Base-by-base conservation (phyloP, 2,888 invertebrate genomes). In the Sarcophaga caerulescens region DNA sequence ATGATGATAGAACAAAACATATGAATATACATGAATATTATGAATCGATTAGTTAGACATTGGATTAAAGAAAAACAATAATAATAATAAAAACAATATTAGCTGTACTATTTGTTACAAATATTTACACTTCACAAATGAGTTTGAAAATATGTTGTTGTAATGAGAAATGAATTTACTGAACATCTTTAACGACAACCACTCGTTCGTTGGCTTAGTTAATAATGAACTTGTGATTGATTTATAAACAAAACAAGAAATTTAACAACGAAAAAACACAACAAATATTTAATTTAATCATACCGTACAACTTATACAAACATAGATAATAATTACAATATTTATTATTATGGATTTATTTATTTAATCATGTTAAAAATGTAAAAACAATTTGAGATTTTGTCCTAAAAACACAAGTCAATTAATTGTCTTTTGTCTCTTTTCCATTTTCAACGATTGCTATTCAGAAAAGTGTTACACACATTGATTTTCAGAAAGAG, bases 111-210 rank as follows among this genome's bases (percentile, higher is more conserved):
- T 35, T 35, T 1, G 35, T 35, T 35, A 35, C 1, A 35, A 1
- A 35, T 75, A 82, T 82, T 77, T 82, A 82, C 82, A 82, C 59
- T 12, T 73, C 60, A 66, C n/a, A 82, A 71, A 47, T 45, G 76
- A 23, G 25, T 65, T 70, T 70, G 23, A 23, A 12, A 11, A 3
- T 52, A 23, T 12, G 23, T 66, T 52, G 52, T 17, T 73, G 35
- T 59, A 73, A 62, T 62, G n/a, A 10, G n/a, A 10, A 35, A 35
- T 35, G 35, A 35, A 35, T 8, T 35, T 35, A 35, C 35, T 35
- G 35, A 35, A 35, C 35, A 8, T 35, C 35, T 14, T 52, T 52
- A 14, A 52, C 52, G 17, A 4, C 17, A 4, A 52, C 14, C 12
- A 47, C 17, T 12, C 2, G 52, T 52, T 35, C 35, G 35, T 35